These are phyloP conservation scores for Oncopodura yosiiana DNA, from an alignment of 1,140 invertebrate genomes.

Conservation along the genomic window DNA sequence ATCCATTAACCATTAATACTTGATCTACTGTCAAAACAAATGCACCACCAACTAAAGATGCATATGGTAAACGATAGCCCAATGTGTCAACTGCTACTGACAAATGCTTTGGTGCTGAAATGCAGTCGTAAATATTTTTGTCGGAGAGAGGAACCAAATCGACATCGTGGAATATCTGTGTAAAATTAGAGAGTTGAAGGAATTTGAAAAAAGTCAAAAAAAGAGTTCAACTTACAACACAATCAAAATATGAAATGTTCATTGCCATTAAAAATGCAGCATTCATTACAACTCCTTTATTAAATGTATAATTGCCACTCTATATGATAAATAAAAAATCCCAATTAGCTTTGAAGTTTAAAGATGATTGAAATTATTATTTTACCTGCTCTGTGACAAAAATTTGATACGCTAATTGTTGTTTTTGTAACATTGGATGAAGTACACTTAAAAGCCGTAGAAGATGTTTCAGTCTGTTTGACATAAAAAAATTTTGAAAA, in stretches of 20 bases:
- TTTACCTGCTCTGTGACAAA: conserved; percentile 54
- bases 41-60: conserved; percentile 53
- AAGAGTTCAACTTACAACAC: conserved; percentile 6
- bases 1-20: conserved; percentile 54
- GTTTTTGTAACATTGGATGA: conserved; percentile 51
- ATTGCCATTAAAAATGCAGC: conserved; percentile 50
- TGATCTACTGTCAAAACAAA: conserved; percentile 49
- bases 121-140: conserved; percentile 54
- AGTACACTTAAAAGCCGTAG: conserved; percentile 46
- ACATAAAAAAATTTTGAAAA: neutral
- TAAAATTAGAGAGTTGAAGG: conserved; percentile 40
- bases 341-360: neutral
- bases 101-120: conserved; percentile 50
- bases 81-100: conserved; percentile 55
- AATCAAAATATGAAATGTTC: conserved; percentile 38
- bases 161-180: conserved; percentile 60
- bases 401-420: conserved; percentile 53
- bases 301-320: conserved; percentile 48
- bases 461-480: conserved; percentile 46
- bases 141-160: conserved; percentile 58
- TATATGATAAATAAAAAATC: conserved; percentile 22
- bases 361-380: neutral
- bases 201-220: neutral
- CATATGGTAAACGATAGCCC: conserved; percentile 52
- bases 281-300: conserved; percentile 59